Percentiles rank a stretch among this genome's conserved stretches.
These are phyloP conservation scores for Zoroaster sp. DNA, from an alignment of 53 echinoderm and acorn worm species.

Conservation along the genomic window DNA sequence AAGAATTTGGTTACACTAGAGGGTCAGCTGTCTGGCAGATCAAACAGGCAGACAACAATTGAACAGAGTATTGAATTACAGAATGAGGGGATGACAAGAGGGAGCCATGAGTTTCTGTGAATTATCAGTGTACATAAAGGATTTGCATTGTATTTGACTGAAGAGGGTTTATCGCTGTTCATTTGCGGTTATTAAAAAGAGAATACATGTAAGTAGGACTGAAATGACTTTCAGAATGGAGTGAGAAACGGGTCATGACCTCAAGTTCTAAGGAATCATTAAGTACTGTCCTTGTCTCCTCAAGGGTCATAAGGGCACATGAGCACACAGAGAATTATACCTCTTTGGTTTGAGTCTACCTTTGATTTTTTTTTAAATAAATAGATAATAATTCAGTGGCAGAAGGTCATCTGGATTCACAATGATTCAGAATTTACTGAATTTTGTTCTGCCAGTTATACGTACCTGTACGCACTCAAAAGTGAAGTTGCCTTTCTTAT, in stretches of 20 bases:
- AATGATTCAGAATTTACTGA: no score
- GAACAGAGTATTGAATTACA: neutral
- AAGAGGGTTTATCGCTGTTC: neutral
- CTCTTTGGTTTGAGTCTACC: no score
- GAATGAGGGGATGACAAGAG: neutral
- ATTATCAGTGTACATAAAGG: neutral
- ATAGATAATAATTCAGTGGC: no score
- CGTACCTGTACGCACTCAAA: no score
- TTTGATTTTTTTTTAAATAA: no score
- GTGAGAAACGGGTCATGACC: neutral
- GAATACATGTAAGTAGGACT: neutral
- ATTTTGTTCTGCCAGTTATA: no score
- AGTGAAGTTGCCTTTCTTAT: no score
- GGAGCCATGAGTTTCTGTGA: neutral
- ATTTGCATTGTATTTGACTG: neutral
- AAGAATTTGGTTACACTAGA: conserved; percentile 31
- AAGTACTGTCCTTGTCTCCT: no score
- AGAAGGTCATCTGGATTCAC: no score
- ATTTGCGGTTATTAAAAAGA: neutral
- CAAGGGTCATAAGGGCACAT: no score
- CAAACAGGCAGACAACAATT: neutral
- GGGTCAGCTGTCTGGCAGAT: neutral
- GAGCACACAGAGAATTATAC: no score
- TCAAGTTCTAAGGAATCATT: no score
- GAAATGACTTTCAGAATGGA: neutral